These are phyloP conservation scores for Euthynnus affinis DNA, from an alignment of 2,797 vertebrate genomes.

Conservation along the genomic window DNA sequence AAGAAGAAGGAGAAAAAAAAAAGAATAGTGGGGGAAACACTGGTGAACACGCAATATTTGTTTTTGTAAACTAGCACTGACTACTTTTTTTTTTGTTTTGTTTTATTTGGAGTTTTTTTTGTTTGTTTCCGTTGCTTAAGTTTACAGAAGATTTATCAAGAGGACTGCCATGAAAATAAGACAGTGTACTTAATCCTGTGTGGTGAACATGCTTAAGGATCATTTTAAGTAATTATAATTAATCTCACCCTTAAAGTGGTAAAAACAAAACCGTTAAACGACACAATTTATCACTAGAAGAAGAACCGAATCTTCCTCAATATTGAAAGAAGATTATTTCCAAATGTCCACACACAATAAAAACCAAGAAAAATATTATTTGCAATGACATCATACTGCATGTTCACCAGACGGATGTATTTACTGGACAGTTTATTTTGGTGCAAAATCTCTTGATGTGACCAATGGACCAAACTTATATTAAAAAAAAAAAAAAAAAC, in stretches of 20 bases:
- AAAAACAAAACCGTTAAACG: too few species aligned
- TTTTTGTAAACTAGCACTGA: constrained; percentile 45
- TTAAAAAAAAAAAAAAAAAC: neutral
- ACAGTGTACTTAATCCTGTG: neutral
- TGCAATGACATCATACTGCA: neutral
- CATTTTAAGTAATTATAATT: neutral
- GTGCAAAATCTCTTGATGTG: neutral
- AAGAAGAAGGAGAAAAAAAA: neutral
- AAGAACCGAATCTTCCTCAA: neutral
- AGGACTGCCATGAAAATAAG: neutral
- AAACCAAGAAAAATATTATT: too few species aligned
- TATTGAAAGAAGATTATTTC: too few species aligned
- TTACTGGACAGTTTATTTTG: constrained; percentile 17
- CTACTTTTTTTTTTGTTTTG: constrained; percentile 17
- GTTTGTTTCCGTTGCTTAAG: neutral
- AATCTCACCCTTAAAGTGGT: neutral
- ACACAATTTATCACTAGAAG: too few species aligned
- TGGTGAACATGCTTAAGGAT: constrained; percentile 1
- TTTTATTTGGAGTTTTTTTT: neutral
- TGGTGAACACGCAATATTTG: constrained; percentile 30
- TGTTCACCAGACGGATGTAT: neutral
- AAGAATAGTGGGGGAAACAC: constrained; percentile 34
- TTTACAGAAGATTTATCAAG: neutral
- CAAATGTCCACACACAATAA: too few species aligned
- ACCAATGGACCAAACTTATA: constrained; percentile 7